Percentiles rank a stretch among this genome's conserved stretches.
These are phyloP conservation scores for Aleadryas rufinucha DNA, from an alignment of 2,113 vertebrate genomes.

Conservation along the genomic window DNA sequence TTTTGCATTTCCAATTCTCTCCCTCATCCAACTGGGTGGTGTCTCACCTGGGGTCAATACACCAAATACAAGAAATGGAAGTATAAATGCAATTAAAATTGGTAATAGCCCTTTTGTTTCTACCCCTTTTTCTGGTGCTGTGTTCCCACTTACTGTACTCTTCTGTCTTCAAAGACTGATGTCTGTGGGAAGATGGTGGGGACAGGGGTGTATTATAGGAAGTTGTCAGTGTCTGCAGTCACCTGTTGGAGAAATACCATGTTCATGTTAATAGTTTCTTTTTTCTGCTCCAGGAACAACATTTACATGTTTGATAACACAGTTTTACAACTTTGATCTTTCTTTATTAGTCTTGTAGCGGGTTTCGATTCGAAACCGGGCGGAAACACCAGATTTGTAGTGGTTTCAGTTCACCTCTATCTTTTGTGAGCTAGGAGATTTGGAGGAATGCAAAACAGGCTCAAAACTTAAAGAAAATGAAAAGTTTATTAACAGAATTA, in stretches of 20 bases:
- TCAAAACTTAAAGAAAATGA: no score
- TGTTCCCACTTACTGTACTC: background rate
- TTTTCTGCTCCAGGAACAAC: background rate
- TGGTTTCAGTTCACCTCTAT: no score
- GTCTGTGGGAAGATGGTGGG: background rate
- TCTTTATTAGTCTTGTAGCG: background rate
- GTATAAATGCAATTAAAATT: background rate
- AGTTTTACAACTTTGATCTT: background rate
- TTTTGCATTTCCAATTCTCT: background rate
- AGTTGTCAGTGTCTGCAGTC: background rate
- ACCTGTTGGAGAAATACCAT: background rate
- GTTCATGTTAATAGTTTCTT: background rate
- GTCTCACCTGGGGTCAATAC: background rate
- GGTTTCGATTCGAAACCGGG: no score
- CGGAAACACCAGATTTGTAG: no score
- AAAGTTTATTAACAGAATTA: no score
- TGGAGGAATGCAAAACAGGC: no score
- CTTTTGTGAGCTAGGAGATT: no score
- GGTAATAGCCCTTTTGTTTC: background rate
- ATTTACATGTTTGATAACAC: background rate
- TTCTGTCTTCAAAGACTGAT: background rate
- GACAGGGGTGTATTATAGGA: fast-evolving
- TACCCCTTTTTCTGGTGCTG: background rate
- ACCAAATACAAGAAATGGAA: background rate
- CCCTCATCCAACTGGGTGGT: background rate